Evolutionary conservation across 2,113 vertebrate genomes (phyloP), one percentile per base, ranked within the genome.

Genomic region (Tylochromis polylepis): DNA sequence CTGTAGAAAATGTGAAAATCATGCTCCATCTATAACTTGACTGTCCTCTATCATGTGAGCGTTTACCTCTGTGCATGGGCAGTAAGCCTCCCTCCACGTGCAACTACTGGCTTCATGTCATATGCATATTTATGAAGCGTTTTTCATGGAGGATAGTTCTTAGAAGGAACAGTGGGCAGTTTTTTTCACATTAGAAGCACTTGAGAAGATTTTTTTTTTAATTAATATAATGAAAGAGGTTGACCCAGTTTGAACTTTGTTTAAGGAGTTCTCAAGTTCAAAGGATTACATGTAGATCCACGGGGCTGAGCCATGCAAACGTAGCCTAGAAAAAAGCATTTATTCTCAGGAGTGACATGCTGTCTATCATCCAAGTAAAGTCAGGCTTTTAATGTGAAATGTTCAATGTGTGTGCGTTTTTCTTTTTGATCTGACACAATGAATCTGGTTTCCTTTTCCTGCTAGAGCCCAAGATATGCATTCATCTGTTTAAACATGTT

Each of bases 41-140:
- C 65, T 38, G 82, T 77, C 78, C 70, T 72, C 70, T 75, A 60
- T 85, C 89, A 88, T 90, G 93, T 79, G 84, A 86, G 91, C 85
- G 56, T 90, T 82, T 85, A 85, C 84, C 79, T 70, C 84, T 49
- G 72, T 79, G 56, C 87, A 81, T 87, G 86, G 56, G 49, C 56
- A 36, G 53, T 75, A 85, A 90, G 79, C 77, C 77, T 67, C n/a
- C 0, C 65, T 79, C 81, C 94, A 94, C 90, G 91, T 94, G 95
- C 84, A 87, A 81, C 89, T 82, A 85, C 82, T 88, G 83, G 58
- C 86, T 65, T 16, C 58, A 20, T 88, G 84, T 77, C 72, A 82
- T 79, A 34, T 55, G 84, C 60, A 24, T 70, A 75, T 77, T 82
- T 82, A 24, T 82, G 59, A 72, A 83, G 43, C 2, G 1, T 14